Evolutionary conservation across 2,113 vertebrate species (phyloP), one percentile per base, ranked within the genome.

Genomic region (Ceyx melanurus): DNA sequence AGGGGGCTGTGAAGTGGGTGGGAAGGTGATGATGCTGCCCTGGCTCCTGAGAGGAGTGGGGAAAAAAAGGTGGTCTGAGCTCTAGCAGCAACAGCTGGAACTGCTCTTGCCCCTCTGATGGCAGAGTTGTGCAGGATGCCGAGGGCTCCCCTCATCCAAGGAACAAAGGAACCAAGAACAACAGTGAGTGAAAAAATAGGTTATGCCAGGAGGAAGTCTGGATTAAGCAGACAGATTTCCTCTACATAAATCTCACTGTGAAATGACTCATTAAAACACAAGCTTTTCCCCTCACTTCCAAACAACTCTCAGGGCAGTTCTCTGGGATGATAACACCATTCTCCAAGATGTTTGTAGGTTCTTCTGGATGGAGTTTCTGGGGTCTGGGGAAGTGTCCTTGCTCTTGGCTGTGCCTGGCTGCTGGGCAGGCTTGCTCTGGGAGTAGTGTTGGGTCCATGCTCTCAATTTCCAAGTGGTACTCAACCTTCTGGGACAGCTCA

Each of bases 291-390:
- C 28, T 76, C 3, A 1, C 18, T 88, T 82, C 20, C 62, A 54
- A 65, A 42, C 3, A 40, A 35, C n/a, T 64, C 33, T 56, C 50
- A 0, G 1, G 67, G 22, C 1, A 0, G 25, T 50, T 72, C 45
- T 31, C n/a, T 0, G 0, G 43, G n/a, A 28, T 23, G 0, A 0
- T 9, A 57, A 50, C 0, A 0, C 60, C 19, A 17, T 45, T 42
- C 35, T 57, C 37, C 0, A 0, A 75, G 74, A 40, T 0, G 0
- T 20, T 72, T 1, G 1, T 16, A 9, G 26, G 25, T 37, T n/a
- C 28, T 82, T 45, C 76, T 72, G 70, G 46, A 46, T 4, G 4
- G 37, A 74, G 43, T 9, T 70, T 11, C 10, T 78, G 48, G 46
- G 10, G 6, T 28, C 4, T 54, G 53, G 35, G 16, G 48, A 51